Base-by-base conservation (phyloP, 2,888 invertebrate species). In the Byasa hedistus region DNA sequence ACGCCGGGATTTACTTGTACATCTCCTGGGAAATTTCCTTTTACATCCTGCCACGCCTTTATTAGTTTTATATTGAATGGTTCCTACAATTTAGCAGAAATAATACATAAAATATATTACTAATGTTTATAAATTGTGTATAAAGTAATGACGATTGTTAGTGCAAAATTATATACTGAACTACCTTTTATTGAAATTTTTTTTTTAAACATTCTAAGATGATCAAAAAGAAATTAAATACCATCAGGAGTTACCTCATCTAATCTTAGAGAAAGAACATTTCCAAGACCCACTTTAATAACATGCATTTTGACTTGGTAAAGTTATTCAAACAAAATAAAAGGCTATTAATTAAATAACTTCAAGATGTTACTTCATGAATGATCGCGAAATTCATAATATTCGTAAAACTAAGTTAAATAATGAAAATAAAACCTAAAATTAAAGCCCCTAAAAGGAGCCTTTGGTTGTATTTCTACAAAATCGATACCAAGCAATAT, bases 41-140 rank as follows among this genome's bases (percentile, higher is more conserved):
- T 27, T 56, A 24, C 17, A 17, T 24, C 24, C 55, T 56, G 55
- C 27, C 24, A 56, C 24, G 19, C 15, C 19, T 19, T 23, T 56
- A 56, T 56, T 56, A 24, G 55, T 56, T 56, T 19, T 56, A 27
- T 56, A 56, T 56, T 24, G 12, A 56, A 56, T 27, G 55, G 19
- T 56, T 24, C 55, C 17, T 27, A 19, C 12, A 56, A 27, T 24
- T 48, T 48, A 48, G 1, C 48, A 7, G 19, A 48, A 7, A 54
- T 54, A 12, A 54, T 3, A 12, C 19, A 15, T 22, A 23, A 54
- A 54, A 54, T 54, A 54, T 54, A 15, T 3, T 54, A 22, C 3
- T 15, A 22, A 48, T 48, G n/a, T 48, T 48, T 48, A 48, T 44
- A 19, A 2, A 15, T 4, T 15, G 17, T 48, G 4, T 15, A 10